These are phyloP conservation scores for Drosophila ohnishii DNA, from an alignment of 1,140 invertebrate genomes.

Conservation along the genomic window DNA sequence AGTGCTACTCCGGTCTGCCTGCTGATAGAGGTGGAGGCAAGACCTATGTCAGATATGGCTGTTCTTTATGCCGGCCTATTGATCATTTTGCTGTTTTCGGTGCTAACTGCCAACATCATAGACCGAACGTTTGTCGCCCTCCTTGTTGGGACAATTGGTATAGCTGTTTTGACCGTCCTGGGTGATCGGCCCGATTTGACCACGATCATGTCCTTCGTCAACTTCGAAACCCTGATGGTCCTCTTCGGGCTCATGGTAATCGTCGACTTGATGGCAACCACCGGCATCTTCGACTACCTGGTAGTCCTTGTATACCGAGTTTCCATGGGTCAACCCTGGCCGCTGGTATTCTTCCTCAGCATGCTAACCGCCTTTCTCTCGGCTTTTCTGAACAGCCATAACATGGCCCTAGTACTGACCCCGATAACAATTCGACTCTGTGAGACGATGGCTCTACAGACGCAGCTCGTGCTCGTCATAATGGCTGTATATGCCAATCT, in stretches of 20 bases:
- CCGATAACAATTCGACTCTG: constrained; percentile 82
- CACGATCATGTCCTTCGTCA: constrained; percentile 85
- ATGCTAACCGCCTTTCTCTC: background rate
- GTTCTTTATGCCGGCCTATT: constrained; percentile 88
- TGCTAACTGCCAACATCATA: constrained; percentile 92
- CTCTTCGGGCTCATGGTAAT: background rate
- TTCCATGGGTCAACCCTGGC: background rate
- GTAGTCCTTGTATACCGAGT: background rate
- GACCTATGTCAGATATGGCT: constrained; percentile 74
- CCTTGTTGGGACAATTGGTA: constrained; percentile 87
- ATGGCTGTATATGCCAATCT: constrained; percentile 93
- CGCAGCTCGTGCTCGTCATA: constrained; percentile 89
- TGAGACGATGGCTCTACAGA: constrained; percentile 93
- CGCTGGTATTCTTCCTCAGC: background rate
- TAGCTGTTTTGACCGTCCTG: constrained; percentile 83
- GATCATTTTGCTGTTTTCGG: constrained; percentile 88
- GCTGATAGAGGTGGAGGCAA: constrained; percentile 3
- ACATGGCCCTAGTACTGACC: background rate
- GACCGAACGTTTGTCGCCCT: constrained; percentile 92
- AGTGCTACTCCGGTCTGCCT: constrained; percentile 3
- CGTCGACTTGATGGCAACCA: background rate
- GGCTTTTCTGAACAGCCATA: background rate
- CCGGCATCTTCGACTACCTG: background rate
- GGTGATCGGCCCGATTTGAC: background rate
- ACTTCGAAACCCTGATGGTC: background rate